Evolutionary conservation across 64 coral and sea anemone species (phyloP).

Genomic region (Actinia tenebrosa): DNA sequence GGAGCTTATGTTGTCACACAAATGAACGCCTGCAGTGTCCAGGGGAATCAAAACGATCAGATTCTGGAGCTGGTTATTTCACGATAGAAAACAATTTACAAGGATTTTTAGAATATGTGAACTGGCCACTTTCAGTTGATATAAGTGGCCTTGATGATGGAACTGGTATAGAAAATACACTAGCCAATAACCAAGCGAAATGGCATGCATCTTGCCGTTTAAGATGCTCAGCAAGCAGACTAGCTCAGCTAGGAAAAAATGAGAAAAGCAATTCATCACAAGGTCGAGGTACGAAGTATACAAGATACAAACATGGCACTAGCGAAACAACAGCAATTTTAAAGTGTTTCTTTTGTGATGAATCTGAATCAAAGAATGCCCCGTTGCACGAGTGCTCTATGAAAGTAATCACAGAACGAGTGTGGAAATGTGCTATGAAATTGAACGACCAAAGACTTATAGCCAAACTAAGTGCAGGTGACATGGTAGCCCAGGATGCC

Average conservation of each 20-base stretch:
- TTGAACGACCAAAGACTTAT: conserved; percentile 20
- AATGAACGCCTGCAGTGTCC: conserved; percentile 32
- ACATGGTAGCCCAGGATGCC: conserved; percentile 47
- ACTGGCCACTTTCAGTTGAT: conserved; percentile 23
- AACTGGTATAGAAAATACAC: not conserved
- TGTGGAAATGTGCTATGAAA: conserved; percentile 20
- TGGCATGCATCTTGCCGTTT: conserved; percentile 47
- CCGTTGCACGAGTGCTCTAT: not conserved
- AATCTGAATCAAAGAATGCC: not conserved
- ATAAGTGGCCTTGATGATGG: conserved; percentile 41
- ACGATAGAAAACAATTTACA: conserved; percentile 48
- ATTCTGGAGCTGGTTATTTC: conserved; percentile 10
- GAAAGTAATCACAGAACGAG: conserved; percentile 6
- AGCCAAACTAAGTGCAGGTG: conserved; percentile 44
- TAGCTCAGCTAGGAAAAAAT: conserved; percentile 19
- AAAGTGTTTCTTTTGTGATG: not conserved
- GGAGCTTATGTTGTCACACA: conserved; percentile 38
- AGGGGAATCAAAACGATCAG: not conserved
- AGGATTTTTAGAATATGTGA: conserved; percentile 23
- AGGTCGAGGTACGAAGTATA: not conserved
- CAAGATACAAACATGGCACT: too few species aligned
- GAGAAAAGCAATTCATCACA: conserved; percentile 2
- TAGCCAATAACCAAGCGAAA: conserved; percentile 26
- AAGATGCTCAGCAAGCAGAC: conserved; percentile 24
- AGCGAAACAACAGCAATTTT: too few species aligned